These are phyloP conservation scores for Macrotus californicus DNA, from an alignment of 2,113 vertebrate species.

Conservation along the genomic window DNA sequence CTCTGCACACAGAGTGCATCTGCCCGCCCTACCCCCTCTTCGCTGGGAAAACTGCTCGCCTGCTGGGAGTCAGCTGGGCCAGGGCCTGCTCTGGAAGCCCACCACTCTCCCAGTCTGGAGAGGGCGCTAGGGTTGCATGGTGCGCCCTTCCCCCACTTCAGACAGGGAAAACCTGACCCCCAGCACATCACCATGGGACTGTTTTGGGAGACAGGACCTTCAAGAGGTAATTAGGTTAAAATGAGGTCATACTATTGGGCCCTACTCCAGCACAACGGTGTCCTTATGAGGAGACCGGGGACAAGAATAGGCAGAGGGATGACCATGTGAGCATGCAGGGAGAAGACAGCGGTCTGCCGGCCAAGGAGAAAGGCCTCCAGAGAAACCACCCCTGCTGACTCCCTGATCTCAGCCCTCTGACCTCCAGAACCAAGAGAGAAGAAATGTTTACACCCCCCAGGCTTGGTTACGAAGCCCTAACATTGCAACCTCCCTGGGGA, in stretches of 20 bases:
- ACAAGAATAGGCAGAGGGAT: background rate
- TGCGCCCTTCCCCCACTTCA: background rate
- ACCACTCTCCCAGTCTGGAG: fast-evolving
- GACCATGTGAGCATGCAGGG: fast-evolving
- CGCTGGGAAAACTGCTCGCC: background rate
- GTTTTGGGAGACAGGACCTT: background rate
- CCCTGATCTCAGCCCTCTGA: background rate
- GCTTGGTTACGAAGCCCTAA: background rate
- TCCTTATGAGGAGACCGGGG: background rate
- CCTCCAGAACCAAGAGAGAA: background rate
- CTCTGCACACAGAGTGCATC: fast-evolving
- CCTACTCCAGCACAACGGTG: background rate
- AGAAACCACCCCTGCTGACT: fast-evolving
- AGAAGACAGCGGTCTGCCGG: background rate
- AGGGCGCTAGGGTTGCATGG: background rate
- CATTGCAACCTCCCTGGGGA: fast-evolving
- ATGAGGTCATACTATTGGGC: background rate
- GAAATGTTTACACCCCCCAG: background rate
- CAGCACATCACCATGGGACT: background rate
- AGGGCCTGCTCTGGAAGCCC: background rate
- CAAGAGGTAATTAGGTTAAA: background rate
- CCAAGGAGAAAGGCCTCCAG: background rate
- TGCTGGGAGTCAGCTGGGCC: fast-evolving
- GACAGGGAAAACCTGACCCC: too few species aligned
- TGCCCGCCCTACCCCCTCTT: background rate